Conservation (phyloP, 2,797 vertebrate species). For the Rhinella marina region DNA sequence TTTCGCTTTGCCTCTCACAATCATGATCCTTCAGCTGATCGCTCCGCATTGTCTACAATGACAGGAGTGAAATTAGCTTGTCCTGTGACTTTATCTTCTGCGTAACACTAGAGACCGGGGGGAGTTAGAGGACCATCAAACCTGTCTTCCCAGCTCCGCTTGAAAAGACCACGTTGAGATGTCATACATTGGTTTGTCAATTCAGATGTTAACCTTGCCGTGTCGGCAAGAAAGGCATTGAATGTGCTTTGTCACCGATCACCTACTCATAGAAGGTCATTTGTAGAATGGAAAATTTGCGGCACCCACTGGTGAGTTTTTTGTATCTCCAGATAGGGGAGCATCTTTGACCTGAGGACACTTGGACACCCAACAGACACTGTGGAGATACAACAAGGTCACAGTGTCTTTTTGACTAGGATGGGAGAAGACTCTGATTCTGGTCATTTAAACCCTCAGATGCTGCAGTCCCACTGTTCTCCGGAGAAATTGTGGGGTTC, state of each 20-base stretch:
- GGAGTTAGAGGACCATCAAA: conserved; percentile 15
- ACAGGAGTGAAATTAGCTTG: conserved; percentile 54
- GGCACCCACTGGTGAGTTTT: neutral
- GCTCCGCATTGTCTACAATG: conserved; percentile 41
- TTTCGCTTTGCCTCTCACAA: conserved; percentile 17
- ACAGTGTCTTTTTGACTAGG: neutral
- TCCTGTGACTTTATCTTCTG: conserved; percentile 50
- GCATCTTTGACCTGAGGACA: neutral
- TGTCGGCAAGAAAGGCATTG: neutral
- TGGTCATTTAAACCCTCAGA: no score
- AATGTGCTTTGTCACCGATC: neutral
- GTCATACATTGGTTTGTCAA: neutral
- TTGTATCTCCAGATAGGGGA: neutral
- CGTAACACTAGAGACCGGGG: conserved; percentile 21
- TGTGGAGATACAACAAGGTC: no score
- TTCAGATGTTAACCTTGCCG: neutral
- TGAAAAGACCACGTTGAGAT: conserved; percentile 32
- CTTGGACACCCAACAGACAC: no score
- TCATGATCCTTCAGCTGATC: conserved; percentile 47
- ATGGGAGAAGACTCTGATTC: no score
- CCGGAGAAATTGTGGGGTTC: no score
- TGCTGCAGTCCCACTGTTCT: no score
- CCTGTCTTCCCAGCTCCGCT: conserved; percentile 1
- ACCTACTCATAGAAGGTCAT: neutral
- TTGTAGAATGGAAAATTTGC: neutral